These are phyloP conservation scores for Panulirus ornatus DNA, from an alignment of 1,140 invertebrate species.

Conservation along the genomic window DNA sequence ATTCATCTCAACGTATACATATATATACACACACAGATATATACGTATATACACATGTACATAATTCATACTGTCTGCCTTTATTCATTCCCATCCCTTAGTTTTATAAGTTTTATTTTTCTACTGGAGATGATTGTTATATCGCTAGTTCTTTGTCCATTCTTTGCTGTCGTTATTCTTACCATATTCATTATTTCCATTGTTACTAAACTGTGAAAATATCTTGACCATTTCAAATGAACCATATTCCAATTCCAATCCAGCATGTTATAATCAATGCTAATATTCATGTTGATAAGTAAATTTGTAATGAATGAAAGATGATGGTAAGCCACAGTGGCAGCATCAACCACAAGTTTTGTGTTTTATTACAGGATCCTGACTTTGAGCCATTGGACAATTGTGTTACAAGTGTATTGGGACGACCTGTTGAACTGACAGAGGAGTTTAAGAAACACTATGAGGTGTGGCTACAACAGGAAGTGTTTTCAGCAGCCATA, in stretches of 20 bases:
- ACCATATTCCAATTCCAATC: no score
- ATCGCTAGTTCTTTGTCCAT: no score
- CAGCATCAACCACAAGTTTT: constrained; percentile 24
- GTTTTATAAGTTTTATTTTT: no score
- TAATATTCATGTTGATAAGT: no score
- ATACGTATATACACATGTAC: no score
- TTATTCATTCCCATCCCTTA: no score
- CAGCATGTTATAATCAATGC: not conserved
- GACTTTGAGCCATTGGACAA: constrained; percentile 93
- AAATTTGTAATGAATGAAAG: not conserved
- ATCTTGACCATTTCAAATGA: no score
- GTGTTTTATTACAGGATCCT: constrained; percentile 78
- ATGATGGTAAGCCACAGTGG: not conserved
- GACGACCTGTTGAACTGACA: constrained; percentile 87
- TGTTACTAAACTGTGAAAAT: not conserved
- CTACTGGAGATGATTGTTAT: no score
- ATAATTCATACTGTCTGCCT: no score
- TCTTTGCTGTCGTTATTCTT: no score
- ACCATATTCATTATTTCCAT: not conserved
- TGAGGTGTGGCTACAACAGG: constrained; percentile 96
- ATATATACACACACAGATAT: no score
- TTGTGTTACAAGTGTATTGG: constrained; percentile 90
- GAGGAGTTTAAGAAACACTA: constrained; percentile 98
- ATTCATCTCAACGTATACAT: no score
- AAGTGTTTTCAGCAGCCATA: constrained; percentile 91